phyloP scores from a whole-genome alignment of 2,888 invertebrate species.

The Drosophila longiperda region DNA sequence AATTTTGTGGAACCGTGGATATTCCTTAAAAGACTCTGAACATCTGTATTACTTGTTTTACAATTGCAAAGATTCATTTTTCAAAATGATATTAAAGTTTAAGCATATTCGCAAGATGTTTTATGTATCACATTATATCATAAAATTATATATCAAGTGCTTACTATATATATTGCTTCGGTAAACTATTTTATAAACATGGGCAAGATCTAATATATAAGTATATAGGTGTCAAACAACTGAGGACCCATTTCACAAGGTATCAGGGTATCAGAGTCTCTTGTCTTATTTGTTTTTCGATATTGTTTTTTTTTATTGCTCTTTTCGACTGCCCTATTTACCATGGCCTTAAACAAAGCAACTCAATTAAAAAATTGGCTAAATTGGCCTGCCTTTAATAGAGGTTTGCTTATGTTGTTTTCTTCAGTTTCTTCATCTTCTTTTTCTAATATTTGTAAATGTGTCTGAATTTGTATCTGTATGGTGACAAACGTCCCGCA shows the following conservation, averaged over 20 bases:
- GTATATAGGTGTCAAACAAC: not conserved
- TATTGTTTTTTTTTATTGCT: slow-evolving; percentile 4
- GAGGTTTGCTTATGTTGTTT: slow-evolving; percentile 18
- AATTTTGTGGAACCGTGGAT: not conserved
- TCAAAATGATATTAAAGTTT: not conserved
- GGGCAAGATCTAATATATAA: not conserved
- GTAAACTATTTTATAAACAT: slow-evolving; percentile 11
- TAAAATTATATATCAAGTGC: slow-evolving; percentile 2
- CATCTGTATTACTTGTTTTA: not conserved
- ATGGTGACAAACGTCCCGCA: slow-evolving; percentile 56
- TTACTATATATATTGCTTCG: not conserved
- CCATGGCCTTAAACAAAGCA: slow-evolving; percentile 35
- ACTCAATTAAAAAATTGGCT: slow-evolving; percentile 51
- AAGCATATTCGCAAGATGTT: not conserved
- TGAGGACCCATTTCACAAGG: slow-evolving; percentile 2
- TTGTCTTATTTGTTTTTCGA: slow-evolving; percentile 7
- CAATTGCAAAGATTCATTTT: not conserved
- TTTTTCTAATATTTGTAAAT: not conserved
- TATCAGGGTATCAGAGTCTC: slow-evolving; percentile 17
- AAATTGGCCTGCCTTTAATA: slow-evolving; percentile 17
- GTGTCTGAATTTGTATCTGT: slow-evolving; percentile 3
- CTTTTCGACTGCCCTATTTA: slow-evolving; percentile 17
- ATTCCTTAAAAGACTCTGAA: not conserved
- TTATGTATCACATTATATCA: slow-evolving; percentile 8
- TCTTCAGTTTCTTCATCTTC: not conserved